Percentiles rank a stretch among this genome's conserved stretches.
phyloP scores from a whole-genome alignment of 2,113 vertebrate genomes.

The Ascaphus truei region DNA sequence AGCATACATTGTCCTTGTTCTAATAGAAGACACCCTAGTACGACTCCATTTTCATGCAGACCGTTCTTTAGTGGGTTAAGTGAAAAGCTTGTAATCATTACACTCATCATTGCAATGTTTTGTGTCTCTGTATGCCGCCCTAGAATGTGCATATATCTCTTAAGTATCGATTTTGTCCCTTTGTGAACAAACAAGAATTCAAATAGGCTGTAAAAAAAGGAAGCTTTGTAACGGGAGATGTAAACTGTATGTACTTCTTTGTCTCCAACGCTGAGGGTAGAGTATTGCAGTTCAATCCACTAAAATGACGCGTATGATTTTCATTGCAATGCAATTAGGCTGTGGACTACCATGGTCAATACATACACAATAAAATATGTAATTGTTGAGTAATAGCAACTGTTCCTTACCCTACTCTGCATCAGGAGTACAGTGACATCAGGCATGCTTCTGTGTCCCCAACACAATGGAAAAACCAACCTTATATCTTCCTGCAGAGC shows the following conservation, averaged over 20 bases:
- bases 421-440: constrained; percentile 69
- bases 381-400: background rate
- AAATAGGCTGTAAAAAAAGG: background rate
- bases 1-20: background rate
- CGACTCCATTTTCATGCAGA: constrained; percentile 5
- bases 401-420: constrained; percentile 73
- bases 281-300: background rate
- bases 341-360: background rate
- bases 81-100: background rate
- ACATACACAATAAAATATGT: constrained; percentile 10
- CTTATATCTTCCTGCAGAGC: constrained; percentile 55
- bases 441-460: constrained; percentile 71
- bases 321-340: background rate
- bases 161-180: too few relatives aligned
- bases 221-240: background rate
- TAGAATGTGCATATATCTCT: background rate
- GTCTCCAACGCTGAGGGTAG: constrained; percentile 6
- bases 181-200: constrained; percentile 1
- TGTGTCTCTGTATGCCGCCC: background rate
- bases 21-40: too few relatives aligned
- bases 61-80: background rate
- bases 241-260: background rate
- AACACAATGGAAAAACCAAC: constrained; percentile 50
- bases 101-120: too few relatives aligned
- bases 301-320: background rate